Percentiles rank a stretch among this genome's conserved stretches.
phyloP scores from a whole-genome alignment of 2,888 invertebrate genomes.

The Eupithecia subfuscata region DNA sequence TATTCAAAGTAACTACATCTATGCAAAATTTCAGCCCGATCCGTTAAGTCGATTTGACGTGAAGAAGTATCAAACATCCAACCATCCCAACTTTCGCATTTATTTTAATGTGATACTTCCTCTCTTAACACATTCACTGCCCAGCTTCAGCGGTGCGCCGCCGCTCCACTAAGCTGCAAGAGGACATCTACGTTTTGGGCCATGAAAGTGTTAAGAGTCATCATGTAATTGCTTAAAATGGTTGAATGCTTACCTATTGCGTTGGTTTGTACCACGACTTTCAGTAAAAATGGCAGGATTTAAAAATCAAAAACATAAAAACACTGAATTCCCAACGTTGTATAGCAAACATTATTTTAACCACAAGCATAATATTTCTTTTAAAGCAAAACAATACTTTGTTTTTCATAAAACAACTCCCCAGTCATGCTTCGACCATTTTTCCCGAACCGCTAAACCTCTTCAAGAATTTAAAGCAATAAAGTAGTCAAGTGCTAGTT shows the following conservation, averaged over 20 bases:
- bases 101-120: too few relatives aligned
- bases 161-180: too few relatives aligned
- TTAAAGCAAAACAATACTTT: constrained; percentile 17
- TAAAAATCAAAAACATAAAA: background rate
- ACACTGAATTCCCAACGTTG: background rate
- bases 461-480: constrained; percentile 21
- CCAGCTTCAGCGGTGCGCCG: too few relatives aligned
- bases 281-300: background rate
- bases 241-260: background rate
- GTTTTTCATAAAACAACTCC: constrained; percentile 22
- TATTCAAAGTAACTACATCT: too few relatives aligned
- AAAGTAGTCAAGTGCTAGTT: constrained; percentile 17
- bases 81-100: too few relatives aligned
- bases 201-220: too few relatives aligned
- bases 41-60: too few relatives aligned
- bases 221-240: too few relatives aligned
- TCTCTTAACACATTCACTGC: too few relatives aligned
- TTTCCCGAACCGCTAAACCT: constrained; percentile 16
- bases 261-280: background rate
- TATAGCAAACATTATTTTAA: background rate
- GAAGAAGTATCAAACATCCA: too few relatives aligned
- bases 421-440: constrained; percentile 10
- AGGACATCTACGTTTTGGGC: too few relatives aligned
- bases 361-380: background rate
- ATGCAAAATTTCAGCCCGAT: too few relatives aligned